Conservation (phyloP, 1,140 invertebrate species). For the Nylanderia fulva region DNA sequence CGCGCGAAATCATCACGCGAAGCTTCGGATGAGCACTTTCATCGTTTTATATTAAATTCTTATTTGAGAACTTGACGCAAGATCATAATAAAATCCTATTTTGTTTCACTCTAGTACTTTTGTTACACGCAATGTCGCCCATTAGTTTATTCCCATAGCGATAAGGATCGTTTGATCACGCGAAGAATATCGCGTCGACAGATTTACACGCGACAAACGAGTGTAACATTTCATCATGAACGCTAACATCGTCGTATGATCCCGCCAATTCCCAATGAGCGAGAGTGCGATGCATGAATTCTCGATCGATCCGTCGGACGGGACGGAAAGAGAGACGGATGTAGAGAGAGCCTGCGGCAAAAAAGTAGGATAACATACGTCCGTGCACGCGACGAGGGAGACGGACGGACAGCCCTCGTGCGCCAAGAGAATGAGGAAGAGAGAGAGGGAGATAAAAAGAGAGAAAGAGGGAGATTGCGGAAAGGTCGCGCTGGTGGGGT, state of each 20-base stretch:
- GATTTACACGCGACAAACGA: conserved; percentile 48
- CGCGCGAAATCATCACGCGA: not conserved
- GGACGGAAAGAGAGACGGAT: conserved; percentile 65
- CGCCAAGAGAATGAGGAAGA: conserved; percentile 55
- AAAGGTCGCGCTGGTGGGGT: conserved; percentile 58
- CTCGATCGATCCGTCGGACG: conserved; percentile 69
- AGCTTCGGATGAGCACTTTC: not conserved
- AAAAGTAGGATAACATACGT: conserved; percentile 78
- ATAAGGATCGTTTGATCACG: conserved; percentile 23
- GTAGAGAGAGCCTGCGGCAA: conserved; percentile 72
- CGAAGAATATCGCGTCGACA: conserved; percentile 31
- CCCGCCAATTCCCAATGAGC: conserved; percentile 67
- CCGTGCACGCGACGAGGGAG: conserved; percentile 70
- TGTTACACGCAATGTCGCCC: not conserved
- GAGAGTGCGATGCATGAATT: conserved; percentile 68
- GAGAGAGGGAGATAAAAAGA: conserved; percentile 5
- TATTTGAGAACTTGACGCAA: not conserved
- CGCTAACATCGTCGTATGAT: conserved; percentile 67
- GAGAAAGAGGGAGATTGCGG: conserved; percentile 61
- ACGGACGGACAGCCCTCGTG: conserved; percentile 69
- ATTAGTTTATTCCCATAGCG: not conserved
- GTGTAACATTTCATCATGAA: conserved; percentile 46
- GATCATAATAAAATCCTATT: not conserved
- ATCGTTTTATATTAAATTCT: not conserved
- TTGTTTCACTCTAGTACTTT: not conserved